A percentile compares a stretch with the other conserved stretches of the same genome.
phyloP scores from a whole-genome alignment of 2,797 vertebrate species.

The Anguilla anguilla region DNA sequence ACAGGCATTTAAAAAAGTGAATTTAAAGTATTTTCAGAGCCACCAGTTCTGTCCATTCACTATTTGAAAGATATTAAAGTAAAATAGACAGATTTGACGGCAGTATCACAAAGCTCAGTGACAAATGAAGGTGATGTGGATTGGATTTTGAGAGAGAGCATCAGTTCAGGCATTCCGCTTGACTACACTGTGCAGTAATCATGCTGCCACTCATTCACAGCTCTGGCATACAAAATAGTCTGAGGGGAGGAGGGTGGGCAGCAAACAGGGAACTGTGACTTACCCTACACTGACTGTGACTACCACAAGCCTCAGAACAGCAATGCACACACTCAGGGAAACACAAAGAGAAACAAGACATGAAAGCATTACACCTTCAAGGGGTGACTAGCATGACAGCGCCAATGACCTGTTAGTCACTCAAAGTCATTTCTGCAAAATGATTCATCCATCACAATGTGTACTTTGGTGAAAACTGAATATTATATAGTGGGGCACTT shows the following conservation, averaged over 20 bases:
- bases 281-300: neutral
- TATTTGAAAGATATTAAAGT: constrained; percentile 12
- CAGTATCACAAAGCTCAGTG: constrained; percentile 50
- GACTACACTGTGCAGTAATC: constrained; percentile 42
- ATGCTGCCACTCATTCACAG: constrained; percentile 48
- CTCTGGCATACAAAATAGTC: constrained; percentile 24
- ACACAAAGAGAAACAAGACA: neutral
- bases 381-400: neutral
- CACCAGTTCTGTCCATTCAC: neutral
- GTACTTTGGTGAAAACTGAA: neutral
- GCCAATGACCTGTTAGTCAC: neutral
- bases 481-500: neutral
- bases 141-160: constrained; percentile 26
- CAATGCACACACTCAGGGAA: neutral
- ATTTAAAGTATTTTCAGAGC: neutral
- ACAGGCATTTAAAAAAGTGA: neutral
- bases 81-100: constrained; percentile 41
- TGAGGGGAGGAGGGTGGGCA: neutral
- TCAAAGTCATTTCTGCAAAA: neutral
- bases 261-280: neutral
- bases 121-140: constrained; percentile 49
- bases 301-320: neutral
- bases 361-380: neutral
- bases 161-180: constrained; percentile 50
- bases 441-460: constrained; percentile 1